Base-by-base conservation (phyloP, 1,140 invertebrate species). In the Gonioctena quinquepunctata region DNA sequence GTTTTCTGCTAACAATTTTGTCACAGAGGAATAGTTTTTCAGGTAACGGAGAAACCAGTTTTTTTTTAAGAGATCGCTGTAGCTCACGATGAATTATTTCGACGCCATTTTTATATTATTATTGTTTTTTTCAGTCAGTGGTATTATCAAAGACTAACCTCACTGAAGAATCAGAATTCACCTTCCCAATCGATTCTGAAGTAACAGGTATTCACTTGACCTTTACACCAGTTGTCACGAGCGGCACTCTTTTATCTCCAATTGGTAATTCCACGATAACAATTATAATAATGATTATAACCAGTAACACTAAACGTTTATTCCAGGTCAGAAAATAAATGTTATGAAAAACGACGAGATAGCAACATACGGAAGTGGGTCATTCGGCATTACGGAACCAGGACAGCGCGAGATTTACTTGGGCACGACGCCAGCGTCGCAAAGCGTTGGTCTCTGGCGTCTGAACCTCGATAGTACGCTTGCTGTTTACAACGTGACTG, bases 191-290 rank as follows among this genome's bases (percentile, higher is more conserved):
- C 42, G 78, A 78, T 72, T 64, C 67, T 11, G 69, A 70, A 25
- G 74, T 79, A 54, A 75, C 61, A 52, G 71, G 69, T n/a, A 74
- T 80, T 8, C 78, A 78, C 63, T 68, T 80, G 49, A 73, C 49
- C 7, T 67, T 80, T 33, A 68, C 62, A 7, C 63, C 66, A 11
- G 33, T 21, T 19, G 64, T 66, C 11, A 57, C 27, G 27, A 33
- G 3, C 23, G 75, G 62, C 28, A 19, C 21, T 23, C 50, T 80
- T 16, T 70, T 54, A 69, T 68, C 77, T 42, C 76, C 76, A 49
- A 52, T 13, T 33, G 77, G 78, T 77, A 75, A 70, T 2, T 42
- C 33, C 6, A 42, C 33, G 6, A 7, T 49, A 13, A 13, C 3
- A 7, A 49, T 49, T 2, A 49, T 6, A 49, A 7, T 7, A n/a